These are phyloP conservation scores for Bovichtus diacanthus DNA, from an alignment of 2,797 vertebrate genomes.

Conservation along the genomic window DNA sequence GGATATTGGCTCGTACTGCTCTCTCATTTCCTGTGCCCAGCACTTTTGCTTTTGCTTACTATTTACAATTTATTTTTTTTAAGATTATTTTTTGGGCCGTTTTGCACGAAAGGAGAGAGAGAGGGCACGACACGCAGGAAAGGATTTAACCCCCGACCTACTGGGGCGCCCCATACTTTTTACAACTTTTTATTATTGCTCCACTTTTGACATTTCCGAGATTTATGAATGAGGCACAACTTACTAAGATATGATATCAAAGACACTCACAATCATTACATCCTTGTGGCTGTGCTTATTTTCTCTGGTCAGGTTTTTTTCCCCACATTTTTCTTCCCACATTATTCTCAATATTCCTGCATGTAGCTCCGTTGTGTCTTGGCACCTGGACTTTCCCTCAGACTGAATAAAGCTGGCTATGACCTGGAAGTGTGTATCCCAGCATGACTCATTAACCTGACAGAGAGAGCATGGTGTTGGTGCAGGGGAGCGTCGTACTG, in stretches of 20 bases:
- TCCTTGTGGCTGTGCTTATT: not conserved
- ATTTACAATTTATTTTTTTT: constrained; percentile 2
- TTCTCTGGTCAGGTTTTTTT: not conserved
- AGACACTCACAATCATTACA: not conserved
- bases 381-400: constrained; percentile 62
- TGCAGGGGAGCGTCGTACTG: constrained; percentile 65
- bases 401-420: constrained; percentile 61
- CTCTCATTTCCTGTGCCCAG: constrained; percentile 39
- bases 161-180: too few relatives aligned
- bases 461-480: constrained; percentile 67
- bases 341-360: constrained; percentile 34
- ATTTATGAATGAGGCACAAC: not conserved
- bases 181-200: not conserved
- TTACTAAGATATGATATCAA: not conserved
- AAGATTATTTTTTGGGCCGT: too few relatives aligned
- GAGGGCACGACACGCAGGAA: too few relatives aligned
- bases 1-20: too few relatives aligned
- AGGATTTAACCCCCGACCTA: too few relatives aligned
- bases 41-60: constrained; percentile 12
- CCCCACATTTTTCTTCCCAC: too few relatives aligned
- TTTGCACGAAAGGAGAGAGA: too few relatives aligned
- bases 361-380: constrained; percentile 58
- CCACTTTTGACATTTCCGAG: constrained; percentile 6
- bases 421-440: constrained; percentile 81
- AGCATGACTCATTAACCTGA: constrained; percentile 81